Conservation (phyloP, 2,113 vertebrate genomes). For the Cyrtonyx montezumae region DNA sequence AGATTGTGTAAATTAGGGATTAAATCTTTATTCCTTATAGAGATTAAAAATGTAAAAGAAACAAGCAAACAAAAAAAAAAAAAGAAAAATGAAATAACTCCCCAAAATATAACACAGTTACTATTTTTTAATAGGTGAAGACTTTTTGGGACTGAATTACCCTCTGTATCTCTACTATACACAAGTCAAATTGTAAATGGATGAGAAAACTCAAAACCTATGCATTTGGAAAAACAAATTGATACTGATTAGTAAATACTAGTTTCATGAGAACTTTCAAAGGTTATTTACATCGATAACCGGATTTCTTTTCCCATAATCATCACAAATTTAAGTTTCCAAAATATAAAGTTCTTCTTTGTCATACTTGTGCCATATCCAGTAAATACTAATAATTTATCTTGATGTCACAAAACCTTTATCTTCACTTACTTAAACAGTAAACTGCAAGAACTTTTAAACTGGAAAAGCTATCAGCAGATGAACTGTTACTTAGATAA, state of each 20-base stretch:
- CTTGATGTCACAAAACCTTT: background rate
- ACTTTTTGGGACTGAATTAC: background rate
- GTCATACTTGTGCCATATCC: background rate
- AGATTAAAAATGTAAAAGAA: background rate
- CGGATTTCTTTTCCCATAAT: background rate
- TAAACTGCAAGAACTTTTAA: background rate
- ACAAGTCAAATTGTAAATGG: background rate
- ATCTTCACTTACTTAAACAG: background rate
- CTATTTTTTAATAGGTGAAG: background rate
- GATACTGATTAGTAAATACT: background rate
- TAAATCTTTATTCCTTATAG: background rate
- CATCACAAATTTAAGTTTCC: background rate
- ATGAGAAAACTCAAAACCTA: background rate
- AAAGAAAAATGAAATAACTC: background rate
- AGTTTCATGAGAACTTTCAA: background rate
- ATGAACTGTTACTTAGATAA: background rate
- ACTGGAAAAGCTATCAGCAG: background rate
- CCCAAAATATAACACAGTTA: background rate
- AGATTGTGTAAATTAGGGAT: background rate
- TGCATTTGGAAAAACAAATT: background rate
- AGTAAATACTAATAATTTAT: background rate
- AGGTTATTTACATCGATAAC: background rate
- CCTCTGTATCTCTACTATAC: background rate
- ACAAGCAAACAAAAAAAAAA: background rate
- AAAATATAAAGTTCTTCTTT: background rate